A percentile compares a stretch with the other conserved stretches of the same genome.
phyloP scores from a whole-genome alignment of 2,888 invertebrate species.

The Cloeon dipterum region DNA sequence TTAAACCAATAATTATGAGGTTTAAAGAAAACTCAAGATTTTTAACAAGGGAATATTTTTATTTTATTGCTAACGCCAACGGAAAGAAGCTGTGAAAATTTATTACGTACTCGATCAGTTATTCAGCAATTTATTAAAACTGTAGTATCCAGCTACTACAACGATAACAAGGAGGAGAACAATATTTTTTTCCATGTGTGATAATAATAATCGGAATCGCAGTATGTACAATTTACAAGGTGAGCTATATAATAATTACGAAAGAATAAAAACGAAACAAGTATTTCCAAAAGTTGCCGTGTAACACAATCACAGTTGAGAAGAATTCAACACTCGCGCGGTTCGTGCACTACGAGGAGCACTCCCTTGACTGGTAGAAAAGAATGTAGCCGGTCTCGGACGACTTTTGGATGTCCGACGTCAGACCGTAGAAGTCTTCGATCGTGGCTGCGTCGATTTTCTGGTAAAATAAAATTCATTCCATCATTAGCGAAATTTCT shows the following conservation, averaged over 20 bases:
- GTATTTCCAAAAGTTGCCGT: not conserved
- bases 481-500: conserved; percentile 7
- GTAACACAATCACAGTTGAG: not conserved
- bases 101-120: too few relatives aligned
- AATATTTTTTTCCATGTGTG: not conserved
- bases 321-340: not conserved
- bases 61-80: not conserved
- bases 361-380: conserved; percentile 89
- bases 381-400: conserved; percentile 99
- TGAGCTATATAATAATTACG: not conserved
- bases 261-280: not conserved
- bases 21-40: too few relatives aligned
- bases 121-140: not conserved
- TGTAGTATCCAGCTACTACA: conserved; percentile 1
- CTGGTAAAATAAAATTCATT: too few relatives aligned
- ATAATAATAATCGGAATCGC: not conserved
- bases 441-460: conserved; percentile 98
- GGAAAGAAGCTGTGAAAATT: not conserved
- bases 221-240: not conserved
- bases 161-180: not conserved
- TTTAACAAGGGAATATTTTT: too few relatives aligned
- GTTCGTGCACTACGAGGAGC: conserved; percentile 12
- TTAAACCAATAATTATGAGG: too few relatives aligned
- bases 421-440: conserved; percentile 98
- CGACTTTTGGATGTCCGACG: conserved; percentile 95